phyloP scores from a whole-genome alignment of 2,888 invertebrate genomes.

The Spatulosminthurus flaviceps region DNA sequence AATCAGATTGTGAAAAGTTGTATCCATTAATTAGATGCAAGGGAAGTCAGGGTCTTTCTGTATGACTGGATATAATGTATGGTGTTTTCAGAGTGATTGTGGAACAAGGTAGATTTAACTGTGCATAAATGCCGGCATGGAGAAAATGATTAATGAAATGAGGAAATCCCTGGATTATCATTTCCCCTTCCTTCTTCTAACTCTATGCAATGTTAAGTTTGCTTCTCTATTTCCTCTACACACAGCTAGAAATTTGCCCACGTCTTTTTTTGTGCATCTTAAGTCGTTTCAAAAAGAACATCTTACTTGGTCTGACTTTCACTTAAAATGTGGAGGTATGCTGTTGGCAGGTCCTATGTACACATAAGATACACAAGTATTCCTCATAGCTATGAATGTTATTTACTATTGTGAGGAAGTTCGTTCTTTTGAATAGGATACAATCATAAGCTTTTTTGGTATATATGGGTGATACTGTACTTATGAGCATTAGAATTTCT shows the following conservation, averaged over 20 bases:
- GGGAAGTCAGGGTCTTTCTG: background rate
- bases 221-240: too few species aligned
- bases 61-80: background rate
- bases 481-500: too few species aligned
- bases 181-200: slow-evolving; percentile 31
- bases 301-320: background rate
- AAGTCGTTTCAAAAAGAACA: slow-evolving; percentile 1
- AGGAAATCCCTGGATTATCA: slow-evolving; percentile 62
- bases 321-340: background rate
- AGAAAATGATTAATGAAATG: slow-evolving; percentile 62
- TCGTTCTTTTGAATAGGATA: too few species aligned
- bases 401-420: too few species aligned
- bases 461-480: too few species aligned
- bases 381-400: too few species aligned
- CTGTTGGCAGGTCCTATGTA: too few species aligned
- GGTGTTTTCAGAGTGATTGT: background rate
- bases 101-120: background rate
- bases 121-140: slow-evolving; percentile 1
- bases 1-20: slow-evolving; percentile 41
- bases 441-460: too few species aligned
- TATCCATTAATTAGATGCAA: slow-evolving; percentile 25
- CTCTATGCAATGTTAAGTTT: background rate
- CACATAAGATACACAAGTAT: too few species aligned
- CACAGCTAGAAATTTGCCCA: too few species aligned
- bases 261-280: too few species aligned